Conservation (phyloP, 1,140 invertebrate species). For the Heliothis subflexa region DNA sequence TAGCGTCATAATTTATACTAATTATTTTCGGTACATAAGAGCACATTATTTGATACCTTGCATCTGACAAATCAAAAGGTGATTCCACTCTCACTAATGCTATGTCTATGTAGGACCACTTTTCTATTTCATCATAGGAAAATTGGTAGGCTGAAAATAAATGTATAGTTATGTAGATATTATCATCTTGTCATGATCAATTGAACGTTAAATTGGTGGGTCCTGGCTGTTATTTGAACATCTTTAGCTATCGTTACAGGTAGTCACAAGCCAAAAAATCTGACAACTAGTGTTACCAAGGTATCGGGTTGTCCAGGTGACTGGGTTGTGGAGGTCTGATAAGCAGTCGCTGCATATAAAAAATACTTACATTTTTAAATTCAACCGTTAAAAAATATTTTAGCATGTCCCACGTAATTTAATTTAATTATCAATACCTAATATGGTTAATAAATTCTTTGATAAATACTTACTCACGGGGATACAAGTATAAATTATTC, state of each 20-base stretch:
- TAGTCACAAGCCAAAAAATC: no score
- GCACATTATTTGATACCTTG: conserved; percentile 1
- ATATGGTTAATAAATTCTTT: neutral
- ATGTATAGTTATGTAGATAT: neutral
- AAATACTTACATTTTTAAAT: no score
- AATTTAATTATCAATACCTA: no score
- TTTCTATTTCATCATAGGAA: conserved; percentile 5
- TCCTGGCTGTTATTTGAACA: no score
- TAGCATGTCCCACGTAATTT: no score
- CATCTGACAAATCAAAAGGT: neutral
- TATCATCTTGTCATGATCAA: neutral
- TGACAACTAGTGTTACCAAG: no score
- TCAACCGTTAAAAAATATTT: no score
- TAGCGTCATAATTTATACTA: neutral
- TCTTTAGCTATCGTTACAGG: no score
- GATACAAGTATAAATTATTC: neutral
- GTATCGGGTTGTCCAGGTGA: no score
- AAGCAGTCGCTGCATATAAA: no score
- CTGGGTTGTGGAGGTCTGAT: no score
- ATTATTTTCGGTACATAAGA: neutral
- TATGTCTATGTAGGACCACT: conserved; percentile 12
- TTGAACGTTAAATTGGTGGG: no score
- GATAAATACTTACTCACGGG: conserved; percentile 1
- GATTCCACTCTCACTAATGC: conserved; percentile 3
- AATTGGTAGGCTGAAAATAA: conserved; percentile 12